Evolutionary conservation across 2,888 invertebrate species (phyloP).

Genomic region (Endomychus coccineus): DNA sequence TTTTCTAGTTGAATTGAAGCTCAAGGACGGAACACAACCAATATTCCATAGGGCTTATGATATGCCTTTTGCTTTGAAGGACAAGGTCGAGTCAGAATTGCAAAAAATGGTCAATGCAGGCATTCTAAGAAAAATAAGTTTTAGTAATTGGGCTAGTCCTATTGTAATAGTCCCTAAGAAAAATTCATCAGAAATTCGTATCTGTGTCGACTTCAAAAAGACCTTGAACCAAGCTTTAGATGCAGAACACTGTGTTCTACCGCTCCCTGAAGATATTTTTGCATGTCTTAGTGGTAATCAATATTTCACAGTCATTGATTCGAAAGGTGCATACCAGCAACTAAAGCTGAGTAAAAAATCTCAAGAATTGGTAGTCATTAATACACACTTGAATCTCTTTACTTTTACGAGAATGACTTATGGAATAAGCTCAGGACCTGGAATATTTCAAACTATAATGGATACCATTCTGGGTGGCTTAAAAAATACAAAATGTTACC

Average conservation of each 20-base stretch:
- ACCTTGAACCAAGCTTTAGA: slow-evolving; percentile 27
- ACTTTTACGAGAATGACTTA: slow-evolving; percentile 25
- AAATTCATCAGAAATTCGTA: slow-evolving; percentile 19
- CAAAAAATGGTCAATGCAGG: slow-evolving; percentile 17
- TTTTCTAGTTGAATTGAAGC: slow-evolving; percentile 12
- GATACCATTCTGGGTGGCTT: slow-evolving; percentile 18
- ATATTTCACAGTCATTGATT: slow-evolving; percentile 27
- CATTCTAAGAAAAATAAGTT: slow-evolving; percentile 19
- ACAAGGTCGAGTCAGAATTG: slow-evolving; percentile 22
- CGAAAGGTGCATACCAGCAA: slow-evolving; percentile 29
- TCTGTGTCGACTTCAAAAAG: slow-evolving; percentile 32
- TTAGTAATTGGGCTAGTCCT: slow-evolving; percentile 28
- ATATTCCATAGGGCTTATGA: slow-evolving; percentile 24
- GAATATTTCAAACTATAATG: slow-evolving; percentile 25
- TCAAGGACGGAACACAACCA: slow-evolving; percentile 17
- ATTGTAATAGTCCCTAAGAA: slow-evolving; percentile 29
- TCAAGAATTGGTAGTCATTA: slow-evolving; percentile 25
- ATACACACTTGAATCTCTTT: slow-evolving; percentile 28
- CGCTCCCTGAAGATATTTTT: slow-evolving; percentile 30
- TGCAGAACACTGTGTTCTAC: slow-evolving; percentile 30
- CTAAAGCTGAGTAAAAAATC: too few species aligned
- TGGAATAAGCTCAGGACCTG: slow-evolving; percentile 26
- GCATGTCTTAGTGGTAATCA: slow-evolving; percentile 24
- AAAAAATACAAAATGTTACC: slow-evolving; percentile 19
- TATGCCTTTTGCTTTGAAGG: slow-evolving; percentile 21